Percentiles rank a stretch among this genome's conserved stretches.
These are phyloP conservation scores for Drosophila littoralis DNA, from an alignment of 1,140 invertebrate species.

Conservation along the genomic window DNA sequence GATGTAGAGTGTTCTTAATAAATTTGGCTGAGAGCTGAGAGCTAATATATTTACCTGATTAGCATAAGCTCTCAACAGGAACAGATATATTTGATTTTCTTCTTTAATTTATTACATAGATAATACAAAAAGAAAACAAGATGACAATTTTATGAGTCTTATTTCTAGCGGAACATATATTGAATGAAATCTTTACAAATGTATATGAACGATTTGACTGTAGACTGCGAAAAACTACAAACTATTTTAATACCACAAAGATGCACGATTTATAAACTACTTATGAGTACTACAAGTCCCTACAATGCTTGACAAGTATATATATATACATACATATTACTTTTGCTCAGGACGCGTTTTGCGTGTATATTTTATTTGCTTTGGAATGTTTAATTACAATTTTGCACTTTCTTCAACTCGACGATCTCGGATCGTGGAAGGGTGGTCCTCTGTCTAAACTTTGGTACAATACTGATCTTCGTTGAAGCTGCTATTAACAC, in stretches of 20 bases:
- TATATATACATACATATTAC: not conserved
- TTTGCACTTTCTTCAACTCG: conserved; percentile 22
- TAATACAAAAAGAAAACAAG: not conserved
- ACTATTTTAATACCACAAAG: conserved; percentile 14
- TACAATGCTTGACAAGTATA: conserved; percentile 4
- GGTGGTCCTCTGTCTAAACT: conserved; percentile 37
- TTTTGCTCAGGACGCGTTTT: conserved; percentile 20
- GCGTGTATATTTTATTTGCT: conserved; percentile 21
- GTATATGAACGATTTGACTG: conserved; percentile 16
- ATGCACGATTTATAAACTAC: not conserved
- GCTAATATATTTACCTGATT: too few relatives aligned
- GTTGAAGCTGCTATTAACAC: conserved; percentile 52
- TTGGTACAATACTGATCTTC: conserved; percentile 74
- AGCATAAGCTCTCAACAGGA: not conserved
- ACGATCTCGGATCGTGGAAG: not conserved
- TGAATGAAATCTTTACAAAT: conserved; percentile 44
- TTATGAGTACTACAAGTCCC: not conserved
- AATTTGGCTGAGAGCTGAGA: too few relatives aligned
- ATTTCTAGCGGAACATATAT: not conserved
- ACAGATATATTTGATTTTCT: not conserved
- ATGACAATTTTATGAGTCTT: not conserved
- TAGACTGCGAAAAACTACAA: conserved; percentile 4
- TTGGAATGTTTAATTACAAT: conserved; percentile 54
- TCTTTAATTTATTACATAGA: conserved; percentile 7
- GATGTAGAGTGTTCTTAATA: too few relatives aligned